Base-by-base conservation (phyloP, 2,888 invertebrate species). In the Sesia apiformis region DNA sequence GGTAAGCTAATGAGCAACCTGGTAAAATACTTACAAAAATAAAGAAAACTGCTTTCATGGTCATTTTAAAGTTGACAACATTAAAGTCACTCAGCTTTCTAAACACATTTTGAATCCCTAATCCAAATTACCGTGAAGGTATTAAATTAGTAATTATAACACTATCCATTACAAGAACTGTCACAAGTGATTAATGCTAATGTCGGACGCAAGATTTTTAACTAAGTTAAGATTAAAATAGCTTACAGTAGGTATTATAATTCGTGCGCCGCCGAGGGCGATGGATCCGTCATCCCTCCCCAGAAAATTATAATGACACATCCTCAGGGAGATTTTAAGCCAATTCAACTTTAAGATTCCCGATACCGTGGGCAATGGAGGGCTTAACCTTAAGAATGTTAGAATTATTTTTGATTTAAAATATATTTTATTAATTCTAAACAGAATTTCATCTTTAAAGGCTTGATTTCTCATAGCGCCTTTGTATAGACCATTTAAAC, bases 141-240 rank as follows among this genome's bases (percentile, higher is more conserved):
- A 74, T 72, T 77, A 81, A 83, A 23, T 23, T 1, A 23, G 23
- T 23, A 23, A 23, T 23, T 23, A 23, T 81, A 79, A 78, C 77
- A 76, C 76, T 76, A 85, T 86, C 86, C 85, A 84, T 86, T 84
- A 87, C 84, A 70, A 72, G 61, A 72, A 70, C 80, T 84, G 87
- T 85, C 88, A 87, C 78, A 79, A 82, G 76, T 88, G 89, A 89
- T 88, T 86, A 87, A 88, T 87, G 87, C 72, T 81, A 83, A 84
- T 80, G 84, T 83, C 75, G 81, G 83, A 76, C 80, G 86, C 84
- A 85, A 88, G 88, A 88, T 88, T 88, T 88, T 89, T 89, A 88
- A 88, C 86, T 84, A 83, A 88, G 86, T 89, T 87, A 85, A 87
- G 87, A 88, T 87, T 88, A 89, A 88, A 87, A 86, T 87, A 85